Conservation (phyloP, 1,140 invertebrate genomes). For the Halotydeus destructor region DNA sequence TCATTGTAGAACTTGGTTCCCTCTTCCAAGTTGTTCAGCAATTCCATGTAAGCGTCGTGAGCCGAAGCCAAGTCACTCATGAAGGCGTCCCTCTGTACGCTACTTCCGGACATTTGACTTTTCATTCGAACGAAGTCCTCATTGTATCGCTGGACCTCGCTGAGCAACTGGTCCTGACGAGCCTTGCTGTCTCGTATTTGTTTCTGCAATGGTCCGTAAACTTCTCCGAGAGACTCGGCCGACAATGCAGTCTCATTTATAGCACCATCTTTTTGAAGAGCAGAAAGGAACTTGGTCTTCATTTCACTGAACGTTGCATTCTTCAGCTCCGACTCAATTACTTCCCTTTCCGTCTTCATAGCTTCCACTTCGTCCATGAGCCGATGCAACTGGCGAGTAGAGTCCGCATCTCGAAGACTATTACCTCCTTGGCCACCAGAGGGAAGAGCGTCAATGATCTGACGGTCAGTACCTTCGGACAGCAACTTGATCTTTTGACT, state of each 20-base stretch:
- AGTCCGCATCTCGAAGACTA: constrained; percentile 32
- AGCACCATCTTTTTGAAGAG: constrained; percentile 56
- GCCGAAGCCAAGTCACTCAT: constrained; percentile 67
- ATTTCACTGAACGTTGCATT: constrained; percentile 52
- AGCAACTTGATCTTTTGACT: constrained; percentile 58
- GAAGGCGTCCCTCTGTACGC: constrained; percentile 42
- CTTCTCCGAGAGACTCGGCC: constrained; percentile 45
- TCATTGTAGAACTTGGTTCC: constrained; percentile 98
- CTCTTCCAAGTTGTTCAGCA: constrained; percentile 73
- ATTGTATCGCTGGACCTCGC: constrained; percentile 50
- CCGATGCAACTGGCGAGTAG: constrained; percentile 41
- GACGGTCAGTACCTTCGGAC: constrained; percentile 20
- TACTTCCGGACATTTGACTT: constrained; percentile 29
- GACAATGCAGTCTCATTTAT: constrained; percentile 68
- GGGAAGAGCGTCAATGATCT: constrained; percentile 13
- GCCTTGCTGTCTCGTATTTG: constrained; percentile 40
- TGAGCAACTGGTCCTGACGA: constrained; percentile 53
- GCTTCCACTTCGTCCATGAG: constrained; percentile 73
- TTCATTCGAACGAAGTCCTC: constrained; percentile 47
- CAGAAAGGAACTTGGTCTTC: constrained; percentile 53
- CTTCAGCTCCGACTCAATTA: constrained; percentile 67
- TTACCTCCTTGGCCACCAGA: constrained; percentile 19
- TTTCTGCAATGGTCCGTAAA: constrained; percentile 58
- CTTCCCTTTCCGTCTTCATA: constrained; percentile 69
- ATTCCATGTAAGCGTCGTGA: constrained; percentile 72